These are phyloP conservation scores for Apeira syringaria DNA, from an alignment of 2,888 invertebrate species.

Conservation along the genomic window DNA sequence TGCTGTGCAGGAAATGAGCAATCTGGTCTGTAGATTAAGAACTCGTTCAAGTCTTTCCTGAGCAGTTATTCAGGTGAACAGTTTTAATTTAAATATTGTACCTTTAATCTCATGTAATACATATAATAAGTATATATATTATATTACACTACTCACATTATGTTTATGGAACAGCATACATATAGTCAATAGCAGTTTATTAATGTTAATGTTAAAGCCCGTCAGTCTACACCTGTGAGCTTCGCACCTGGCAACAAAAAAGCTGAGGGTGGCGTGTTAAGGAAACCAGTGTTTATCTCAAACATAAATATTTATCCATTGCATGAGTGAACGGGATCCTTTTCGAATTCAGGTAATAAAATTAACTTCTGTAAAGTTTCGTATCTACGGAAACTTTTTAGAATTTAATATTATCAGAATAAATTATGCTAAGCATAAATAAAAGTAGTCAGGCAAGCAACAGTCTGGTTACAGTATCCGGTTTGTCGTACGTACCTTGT, in stretches of 20 bases:
- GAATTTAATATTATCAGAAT: background rate
- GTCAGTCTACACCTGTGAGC: conserved; percentile 64
- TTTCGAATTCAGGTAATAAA: conserved; percentile 27
- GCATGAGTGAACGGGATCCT: conserved; percentile 50
- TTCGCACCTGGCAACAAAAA: conserved; percentile 58
- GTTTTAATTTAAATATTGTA: too few relatives aligned
- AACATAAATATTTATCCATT: conserved; percentile 66
- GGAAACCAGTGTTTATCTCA: conserved; percentile 58
- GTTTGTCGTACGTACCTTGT: conserved; percentile 72
- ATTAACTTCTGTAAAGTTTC: conserved; percentile 12
- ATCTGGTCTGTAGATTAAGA: conserved; percentile 5
- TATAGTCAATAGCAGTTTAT: too few relatives aligned
- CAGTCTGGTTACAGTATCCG: conserved; percentile 70
- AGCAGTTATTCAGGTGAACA: conserved; percentile 2
- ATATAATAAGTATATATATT: too few relatives aligned
- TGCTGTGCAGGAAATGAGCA: conserved; percentile 11
- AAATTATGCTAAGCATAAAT: conserved; percentile 15
- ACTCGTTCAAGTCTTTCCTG: conserved; percentile 27
- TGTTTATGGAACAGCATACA: too few relatives aligned
- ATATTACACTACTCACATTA: too few relatives aligned
- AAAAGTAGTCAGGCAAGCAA: conserved; percentile 69
- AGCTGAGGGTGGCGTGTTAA: conserved; percentile 43
- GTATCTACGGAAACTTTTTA: conserved; percentile 1
- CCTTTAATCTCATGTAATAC: too few relatives aligned
- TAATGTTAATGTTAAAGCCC: conserved; percentile 17